Percentiles rank a stretch among this genome's conserved stretches.
phyloP scores from a whole-genome alignment of 2,113 vertebrate genomes.

The Syrrhaptes paradoxus region DNA sequence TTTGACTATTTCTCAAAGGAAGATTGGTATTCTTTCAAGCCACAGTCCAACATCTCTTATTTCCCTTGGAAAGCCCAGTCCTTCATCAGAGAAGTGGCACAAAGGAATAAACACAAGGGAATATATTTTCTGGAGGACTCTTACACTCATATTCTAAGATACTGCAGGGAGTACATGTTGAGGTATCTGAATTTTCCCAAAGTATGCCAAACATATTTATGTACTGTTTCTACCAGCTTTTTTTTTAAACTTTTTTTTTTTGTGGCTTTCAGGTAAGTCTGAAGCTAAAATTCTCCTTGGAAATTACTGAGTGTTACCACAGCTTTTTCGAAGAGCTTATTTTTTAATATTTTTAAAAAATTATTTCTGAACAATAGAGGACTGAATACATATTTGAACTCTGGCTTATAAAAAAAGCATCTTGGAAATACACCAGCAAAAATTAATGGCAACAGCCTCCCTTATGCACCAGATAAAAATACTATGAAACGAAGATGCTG shows the following conservation, averaged over 20 bases:
- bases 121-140: constrained; percentile 49
- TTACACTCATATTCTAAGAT: neutral
- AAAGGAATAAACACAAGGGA: constrained; percentile 65
- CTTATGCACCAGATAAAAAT: neutral
- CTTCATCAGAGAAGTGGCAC: constrained; percentile 33
- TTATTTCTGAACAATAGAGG: neutral
- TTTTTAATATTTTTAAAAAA: neutral
- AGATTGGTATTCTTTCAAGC: constrained; percentile 36
- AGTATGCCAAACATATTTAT: neutral
- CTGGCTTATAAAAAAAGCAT: constrained; percentile 14
- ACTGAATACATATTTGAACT: constrained; percentile 17
- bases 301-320: constrained; percentile 42
- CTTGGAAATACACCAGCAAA: constrained; percentile 31
- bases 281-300: constrained; percentile 49
- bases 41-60: constrained; percentile 34
- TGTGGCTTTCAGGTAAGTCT: constrained; percentile 25
- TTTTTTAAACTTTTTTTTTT: neutral
- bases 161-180: neutral
- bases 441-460: constrained; percentile 43
- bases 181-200: neutral
- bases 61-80: constrained; percentile 38
- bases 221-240: neutral
- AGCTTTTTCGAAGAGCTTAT: constrained; percentile 48
- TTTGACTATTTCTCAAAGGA: constrained; percentile 42
- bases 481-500: constrained; percentile 42